Evolutionary conservation across 2,888 invertebrate genomes (phyloP).

Genomic region (Argyra leucocephala): DNA sequence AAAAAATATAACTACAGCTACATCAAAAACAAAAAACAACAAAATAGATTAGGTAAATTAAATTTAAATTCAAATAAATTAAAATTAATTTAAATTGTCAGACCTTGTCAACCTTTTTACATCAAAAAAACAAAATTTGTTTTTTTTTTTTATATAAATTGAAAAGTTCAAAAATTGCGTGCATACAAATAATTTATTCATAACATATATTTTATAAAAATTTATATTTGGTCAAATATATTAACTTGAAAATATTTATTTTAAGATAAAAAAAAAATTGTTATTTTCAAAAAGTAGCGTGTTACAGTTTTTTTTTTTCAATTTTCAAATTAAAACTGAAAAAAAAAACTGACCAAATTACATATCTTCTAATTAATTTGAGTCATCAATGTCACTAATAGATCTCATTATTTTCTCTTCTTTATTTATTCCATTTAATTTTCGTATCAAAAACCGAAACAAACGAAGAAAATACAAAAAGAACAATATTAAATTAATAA

Average conservation of each 20-base stretch:
- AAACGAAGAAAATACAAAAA: too few relatives aligned
- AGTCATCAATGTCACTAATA: neutral
- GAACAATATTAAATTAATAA: too few relatives aligned
- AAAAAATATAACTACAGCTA: too few relatives aligned
- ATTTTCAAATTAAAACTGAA: neutral
- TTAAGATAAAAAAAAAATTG: neutral
- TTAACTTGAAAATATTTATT: neutral
- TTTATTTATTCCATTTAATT: neutral
- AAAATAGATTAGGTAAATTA: too few relatives aligned
- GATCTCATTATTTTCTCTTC: neutral
- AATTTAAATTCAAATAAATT: too few relatives aligned
- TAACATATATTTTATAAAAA: too few relatives aligned
- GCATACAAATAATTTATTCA: neutral
- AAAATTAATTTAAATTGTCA: too few relatives aligned
- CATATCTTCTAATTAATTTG: neutral
- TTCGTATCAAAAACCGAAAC: neutral
- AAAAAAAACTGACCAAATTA: neutral
- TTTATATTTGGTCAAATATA: too few relatives aligned
- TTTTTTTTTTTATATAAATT: neutral
- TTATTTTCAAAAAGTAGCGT: neutral
- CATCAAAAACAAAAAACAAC: too few relatives aligned
- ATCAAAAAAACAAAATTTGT: too few relatives aligned
- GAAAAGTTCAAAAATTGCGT: neutral
- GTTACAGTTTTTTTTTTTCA: neutral
- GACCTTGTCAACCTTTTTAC: too few relatives aligned